Base-by-base conservation (phyloP, 2,888 invertebrate genomes). In the Chloroclystis v-ata region DNA sequence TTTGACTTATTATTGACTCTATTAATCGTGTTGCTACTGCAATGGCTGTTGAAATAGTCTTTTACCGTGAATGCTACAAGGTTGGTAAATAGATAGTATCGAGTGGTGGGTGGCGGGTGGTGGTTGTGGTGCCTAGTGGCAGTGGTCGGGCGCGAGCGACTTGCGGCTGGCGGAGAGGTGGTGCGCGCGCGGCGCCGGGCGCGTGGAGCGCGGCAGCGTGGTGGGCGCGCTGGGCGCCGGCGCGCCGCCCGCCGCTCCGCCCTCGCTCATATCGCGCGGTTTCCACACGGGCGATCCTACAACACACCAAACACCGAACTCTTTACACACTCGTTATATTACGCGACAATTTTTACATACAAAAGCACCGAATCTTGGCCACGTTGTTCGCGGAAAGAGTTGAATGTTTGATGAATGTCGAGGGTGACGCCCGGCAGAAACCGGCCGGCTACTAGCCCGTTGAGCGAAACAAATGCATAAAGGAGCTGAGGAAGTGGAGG, bases 211-310 rank as follows among this genome's bases (percentile, higher is more conserved):
- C 61, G 80, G 84, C 72, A 79, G 80, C 67, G 81, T 84, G 68
- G 82, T 83, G 65, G 80, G 78, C 63, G 81, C 79, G 49, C 74
- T 52, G 43, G 72, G 64, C 54, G 60, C 61, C 26, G 44, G 37
- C 14, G 37, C 28, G 50, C 55, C 65, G 49, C 61, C 66, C 8
- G 39, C 40, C 30, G 42, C 56, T 45, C 62, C 65, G 41, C 63
- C 61, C 84, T 90, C 90, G 86, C 89, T 86, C 89, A 90, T 91
- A 91, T 97, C 96, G 90, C 97, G 94, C 89, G 97, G 97, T 92
- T 97, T 97, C 97, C 97, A 98, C 90, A 98, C 95, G 86, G 98
- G 98, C 89, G 97, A 97, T 90, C 97, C 97, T 94, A 93, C 90
- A 92, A 93, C 91, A 90, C 89, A 91, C 84, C 89, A 88, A 89